Evolutionary conservation across 2,888 invertebrate genomes (phyloP).

Genomic region (Lasioglossum villosulum): DNA sequence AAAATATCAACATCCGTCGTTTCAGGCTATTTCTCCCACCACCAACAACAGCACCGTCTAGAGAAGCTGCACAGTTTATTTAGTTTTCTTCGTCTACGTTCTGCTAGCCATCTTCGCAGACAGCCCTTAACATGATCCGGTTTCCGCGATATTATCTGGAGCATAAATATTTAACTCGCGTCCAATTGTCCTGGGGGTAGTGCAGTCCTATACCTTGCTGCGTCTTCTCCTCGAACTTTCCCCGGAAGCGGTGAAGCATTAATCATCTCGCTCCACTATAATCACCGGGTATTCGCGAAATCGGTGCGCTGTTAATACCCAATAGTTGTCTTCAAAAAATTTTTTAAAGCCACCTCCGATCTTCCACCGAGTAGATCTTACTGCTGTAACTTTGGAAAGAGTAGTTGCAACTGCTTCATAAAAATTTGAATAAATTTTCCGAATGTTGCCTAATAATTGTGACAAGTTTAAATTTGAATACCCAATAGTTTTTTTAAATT

Average conservation of each 20-base stretch:
- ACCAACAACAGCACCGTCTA: neutral
- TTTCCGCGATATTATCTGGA: constrained; percentile 25
- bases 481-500: neutral
- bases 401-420: neutral
- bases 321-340: neutral
- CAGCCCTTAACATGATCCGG: neutral
- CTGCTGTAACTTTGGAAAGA: neutral
- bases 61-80: constrained; percentile 19
- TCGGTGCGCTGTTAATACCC: constrained; percentile 3
- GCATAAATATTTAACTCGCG: constrained; percentile 54
- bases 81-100: constrained; percentile 18
- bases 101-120: neutral
- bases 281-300: constrained; percentile 35
- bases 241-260: constrained; percentile 38
- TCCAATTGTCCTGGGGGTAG: neutral
- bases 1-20: constrained; percentile 50
- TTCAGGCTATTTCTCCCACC: neutral
- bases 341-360: neutral
- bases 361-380: neutral
- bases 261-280: constrained; percentile 43
- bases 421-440: neutral
- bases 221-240: constrained; percentile 42
- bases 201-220: constrained; percentile 20
- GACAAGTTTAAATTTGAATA: neutral
- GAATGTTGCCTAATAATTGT: neutral